Base-by-base conservation (phyloP, 1,140 invertebrate genomes). In the Nixonia krombeini region DNA sequence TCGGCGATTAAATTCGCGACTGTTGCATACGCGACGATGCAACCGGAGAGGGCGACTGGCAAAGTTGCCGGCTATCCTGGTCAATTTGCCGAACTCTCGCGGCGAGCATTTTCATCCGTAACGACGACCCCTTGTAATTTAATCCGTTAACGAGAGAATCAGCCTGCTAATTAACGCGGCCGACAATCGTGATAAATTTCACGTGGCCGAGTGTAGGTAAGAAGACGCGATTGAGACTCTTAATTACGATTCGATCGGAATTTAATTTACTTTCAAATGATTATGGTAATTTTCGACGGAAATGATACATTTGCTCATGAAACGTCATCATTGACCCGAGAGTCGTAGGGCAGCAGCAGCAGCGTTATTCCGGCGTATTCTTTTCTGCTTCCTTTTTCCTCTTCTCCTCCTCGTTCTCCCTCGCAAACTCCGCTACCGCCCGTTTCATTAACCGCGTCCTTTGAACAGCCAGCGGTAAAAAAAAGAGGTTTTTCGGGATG, bases 111-210 rank as follows among this genome's bases (percentile, higher is more conserved):
- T 68, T 70, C 57, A 46, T 55, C 45, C 50, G 50, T 46, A 56
- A 51, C 59, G 53, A 49, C 62, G 49, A 49, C 67, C 47, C n/a
- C 51, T 37, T 57, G 68, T 75, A 76, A 76, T 77, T 77, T 76
- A 72, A 77, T 73, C 68, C 68, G 67, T 74, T 76, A 79, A 79
- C 62, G 74, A 73, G 72, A 67, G 73, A 73, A 76, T 76, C 65
- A 72, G 62, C 70, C 64, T 67, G 67, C 68, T 72, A 74, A 79
- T 79, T 79, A 78, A 45, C 67, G 62, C 45, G 53, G 49, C 31
- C 56, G 62, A 52, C 63, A 45, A 67, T 50, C 45, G 56, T 41
- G 50, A 57, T 57, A 61, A 59, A 69, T 72, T 62, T 55, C 51
- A 56, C 53, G 50, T 56, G 53, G 42, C 68, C 26, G 45, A 18